Base-by-base conservation (phyloP, 2,113 vertebrate species). In the Potamarius usumacintae region DNA sequence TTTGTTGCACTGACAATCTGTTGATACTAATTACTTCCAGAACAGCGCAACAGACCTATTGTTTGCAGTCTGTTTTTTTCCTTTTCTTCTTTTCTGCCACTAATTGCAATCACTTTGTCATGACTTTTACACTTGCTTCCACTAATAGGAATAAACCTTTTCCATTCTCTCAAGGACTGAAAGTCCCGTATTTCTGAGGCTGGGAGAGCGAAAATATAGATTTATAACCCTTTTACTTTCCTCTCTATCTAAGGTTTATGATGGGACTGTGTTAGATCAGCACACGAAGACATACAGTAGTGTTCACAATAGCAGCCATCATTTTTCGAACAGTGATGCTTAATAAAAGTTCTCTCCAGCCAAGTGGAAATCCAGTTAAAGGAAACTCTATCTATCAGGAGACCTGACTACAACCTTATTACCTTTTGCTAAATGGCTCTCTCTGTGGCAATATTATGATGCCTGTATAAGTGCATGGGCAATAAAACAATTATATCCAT, bases 331-430 rank as follows among this genome's bases (percentile, higher is more conserved):
- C 57, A 48, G 72, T 87, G 87, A 90, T 86, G 77, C 86, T 90
- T 88, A 90, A 89, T 91, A 88, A 88, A 87, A 72, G 79, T 74
- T 57, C 85, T 57, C 85, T 90, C 85, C 91, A 90, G 85, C 79
- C 83, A 87, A 90, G 91, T 86, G 87, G 84, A 90, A 90, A 90
- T 90, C 80, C 84, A 87, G 88, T 90, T 90, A 90, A 86, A 85
- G 82, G 85, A 89, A 87, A 85, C 77, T 77, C 67, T 88, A 89
- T 89, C 88, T 80, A 86, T 90, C 80, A 72, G 20, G 85, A 69
- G 86, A 69, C 85, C 84, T 81, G 63, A 20, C 42, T 65, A 76
- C 34, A 85, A 79, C 85, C 87, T 65, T 69, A 83, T 84, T 87
- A 76, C 76, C 77, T n/a, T 84, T 83, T 84, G 58, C 83, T 85